Conservation (phyloP, 1,140 invertebrate genomes). For the Bombyx mandarina region DNA sequence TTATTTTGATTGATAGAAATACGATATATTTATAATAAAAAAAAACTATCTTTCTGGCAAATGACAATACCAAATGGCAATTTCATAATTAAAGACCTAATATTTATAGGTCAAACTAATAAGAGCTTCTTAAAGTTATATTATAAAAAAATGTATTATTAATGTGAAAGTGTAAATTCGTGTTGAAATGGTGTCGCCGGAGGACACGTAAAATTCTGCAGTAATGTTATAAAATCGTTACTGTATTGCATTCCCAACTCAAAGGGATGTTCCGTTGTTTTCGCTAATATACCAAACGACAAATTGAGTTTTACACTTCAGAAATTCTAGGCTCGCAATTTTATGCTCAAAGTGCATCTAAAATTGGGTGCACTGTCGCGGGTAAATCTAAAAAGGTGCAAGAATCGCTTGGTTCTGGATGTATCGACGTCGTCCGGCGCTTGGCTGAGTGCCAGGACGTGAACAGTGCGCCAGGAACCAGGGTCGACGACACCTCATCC, state of each 20-base stretch:
- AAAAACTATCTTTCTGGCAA: too few relatives aligned
- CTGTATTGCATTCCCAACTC: neutral
- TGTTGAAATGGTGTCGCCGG: neutral
- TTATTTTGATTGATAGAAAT: too few relatives aligned
- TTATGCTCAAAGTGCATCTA: too few relatives aligned
- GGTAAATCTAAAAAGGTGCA: neutral
- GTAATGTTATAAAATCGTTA: neutral
- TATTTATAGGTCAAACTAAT: too few relatives aligned
- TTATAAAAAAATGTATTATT: neutral
- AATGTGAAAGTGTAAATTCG: neutral
- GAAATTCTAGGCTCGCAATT: too few relatives aligned
- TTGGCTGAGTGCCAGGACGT: slow-evolving; percentile 35
- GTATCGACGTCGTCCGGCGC: slow-evolving; percentile 27
- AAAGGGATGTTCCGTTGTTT: neutral
- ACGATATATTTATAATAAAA: too few relatives aligned
- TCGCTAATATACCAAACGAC: slow-evolving; percentile 14
- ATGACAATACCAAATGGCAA: too few relatives aligned
- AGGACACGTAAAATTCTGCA: neutral
- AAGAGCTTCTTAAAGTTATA: neutral
- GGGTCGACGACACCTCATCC: slow-evolving; percentile 35
- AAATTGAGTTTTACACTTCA: slow-evolving; percentile 2
- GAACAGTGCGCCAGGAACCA: slow-evolving; percentile 25
- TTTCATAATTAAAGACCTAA: too few relatives aligned
- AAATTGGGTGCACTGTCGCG: too few relatives aligned
- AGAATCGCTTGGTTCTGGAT: slow-evolving; percentile 10